Conservation (phyloP, 2,113 vertebrate species). For the Atrichornis clamosus region DNA sequence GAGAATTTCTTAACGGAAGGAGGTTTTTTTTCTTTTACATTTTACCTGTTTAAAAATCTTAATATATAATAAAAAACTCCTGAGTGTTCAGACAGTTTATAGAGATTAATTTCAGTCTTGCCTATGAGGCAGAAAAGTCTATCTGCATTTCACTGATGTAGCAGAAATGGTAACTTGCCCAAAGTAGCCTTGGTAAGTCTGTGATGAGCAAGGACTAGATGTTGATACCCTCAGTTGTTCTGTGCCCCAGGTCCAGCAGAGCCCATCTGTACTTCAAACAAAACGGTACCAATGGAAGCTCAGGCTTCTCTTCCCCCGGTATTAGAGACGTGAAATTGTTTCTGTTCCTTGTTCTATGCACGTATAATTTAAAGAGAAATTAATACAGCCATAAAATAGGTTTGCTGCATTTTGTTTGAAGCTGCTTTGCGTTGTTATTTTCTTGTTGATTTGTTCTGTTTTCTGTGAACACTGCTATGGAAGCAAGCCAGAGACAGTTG, state of each 20-base stretch:
- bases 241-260: neutral
- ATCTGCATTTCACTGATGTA: neutral
- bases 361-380: neutral
- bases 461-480: neutral
- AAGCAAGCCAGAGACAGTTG: neutral
- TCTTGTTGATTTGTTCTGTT: neutral
- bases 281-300: neutral
- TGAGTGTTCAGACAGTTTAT: neutral
- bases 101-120: neutral
- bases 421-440: neutral
- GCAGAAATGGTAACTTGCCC: neutral
- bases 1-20: neutral
- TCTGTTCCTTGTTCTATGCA: neutral
- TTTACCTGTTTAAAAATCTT: conserved; percentile 12
- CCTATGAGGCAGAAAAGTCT: conserved; percentile 28
- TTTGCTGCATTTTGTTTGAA: neutral
- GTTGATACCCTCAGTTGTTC: neutral
- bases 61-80: conserved; percentile 36
- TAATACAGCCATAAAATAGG: neutral
- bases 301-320: neutral
- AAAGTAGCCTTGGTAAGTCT: neutral
- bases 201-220: neutral
- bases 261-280: neutral
- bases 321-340: neutral
- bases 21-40: neutral